Percentiles rank a stretch among this genome's conserved stretches.
These are phyloP conservation scores for Stegostoma tigrinum DNA, from an alignment of 2,113 vertebrate genomes.

Conservation along the genomic window DNA sequence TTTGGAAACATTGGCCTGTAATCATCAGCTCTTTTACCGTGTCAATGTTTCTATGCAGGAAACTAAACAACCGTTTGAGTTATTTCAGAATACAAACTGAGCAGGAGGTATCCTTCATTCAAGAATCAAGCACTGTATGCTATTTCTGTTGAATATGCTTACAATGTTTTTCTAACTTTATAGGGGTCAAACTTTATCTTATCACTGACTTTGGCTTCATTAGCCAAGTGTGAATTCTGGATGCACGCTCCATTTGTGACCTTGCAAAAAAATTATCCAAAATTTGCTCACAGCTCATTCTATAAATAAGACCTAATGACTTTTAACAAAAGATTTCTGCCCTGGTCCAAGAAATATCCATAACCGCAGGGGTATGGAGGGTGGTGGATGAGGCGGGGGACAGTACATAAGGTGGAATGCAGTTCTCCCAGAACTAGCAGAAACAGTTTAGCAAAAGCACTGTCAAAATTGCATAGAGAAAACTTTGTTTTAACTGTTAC, in stretches of 20 bases:
- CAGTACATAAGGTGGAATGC: background rate
- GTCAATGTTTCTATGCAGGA: background rate
- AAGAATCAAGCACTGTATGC: background rate
- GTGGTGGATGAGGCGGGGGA: background rate
- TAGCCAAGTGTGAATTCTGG: background rate
- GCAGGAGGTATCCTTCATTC: background rate
- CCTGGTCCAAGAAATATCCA: background rate
- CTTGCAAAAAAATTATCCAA: background rate
- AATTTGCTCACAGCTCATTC: background rate
- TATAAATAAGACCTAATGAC: background rate
- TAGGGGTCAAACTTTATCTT: background rate
- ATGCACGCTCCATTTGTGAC: background rate
- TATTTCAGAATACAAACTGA: background rate
- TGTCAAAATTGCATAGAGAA: background rate
- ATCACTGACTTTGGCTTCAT: background rate
- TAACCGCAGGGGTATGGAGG: background rate
- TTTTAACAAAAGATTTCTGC: background rate
- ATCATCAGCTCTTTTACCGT: background rate
- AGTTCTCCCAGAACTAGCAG: background rate
- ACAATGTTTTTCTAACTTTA: background rate
- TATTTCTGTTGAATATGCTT: background rate
- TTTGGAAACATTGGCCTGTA: background rate
- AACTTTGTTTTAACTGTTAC: too few species aligned
- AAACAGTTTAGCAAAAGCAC: background rate
- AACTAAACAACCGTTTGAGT: background rate